Evolutionary conservation across 2,888 invertebrate species (phyloP).

Genomic region (Apocheima hispidaria): DNA sequence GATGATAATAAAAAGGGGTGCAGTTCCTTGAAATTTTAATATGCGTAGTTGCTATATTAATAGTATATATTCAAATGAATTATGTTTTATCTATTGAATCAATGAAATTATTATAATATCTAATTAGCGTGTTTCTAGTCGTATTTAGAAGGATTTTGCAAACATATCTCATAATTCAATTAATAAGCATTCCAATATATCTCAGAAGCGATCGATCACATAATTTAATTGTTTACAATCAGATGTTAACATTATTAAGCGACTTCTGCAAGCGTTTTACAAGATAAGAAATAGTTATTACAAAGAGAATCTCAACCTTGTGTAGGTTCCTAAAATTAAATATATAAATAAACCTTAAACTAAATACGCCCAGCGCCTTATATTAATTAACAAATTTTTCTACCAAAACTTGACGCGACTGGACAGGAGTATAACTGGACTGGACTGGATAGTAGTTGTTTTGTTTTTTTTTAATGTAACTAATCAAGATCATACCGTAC

Average conservation of each 20-base stretch:
- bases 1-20: slow-evolving; percentile 28
- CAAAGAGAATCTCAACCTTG: too few relatives aligned
- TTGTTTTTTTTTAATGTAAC: too few relatives aligned
- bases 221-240: slow-evolving; percentile 37
- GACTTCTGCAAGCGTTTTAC: not conserved
- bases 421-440: too few relatives aligned
- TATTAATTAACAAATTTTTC: too few relatives aligned
- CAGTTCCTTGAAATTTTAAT: slow-evolving; percentile 37
- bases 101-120: slow-evolving; percentile 46
- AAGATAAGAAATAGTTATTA: not conserved
- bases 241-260: slow-evolving; percentile 12
- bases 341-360: too few relatives aligned
- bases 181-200: slow-evolving; percentile 79
- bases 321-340: too few relatives aligned
- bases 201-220: slow-evolving; percentile 52
- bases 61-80: slow-evolving; percentile 11
- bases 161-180: slow-evolving; percentile 76
- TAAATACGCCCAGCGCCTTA: too few relatives aligned
- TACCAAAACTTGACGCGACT: too few relatives aligned
- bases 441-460: too few relatives aligned
- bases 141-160: slow-evolving; percentile 57
- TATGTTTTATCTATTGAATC: slow-evolving; percentile 40
- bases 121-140: slow-evolving; percentile 65
- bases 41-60: slow-evolving; percentile 35
- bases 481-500: too few relatives aligned